Percentiles rank a stretch among this genome's conserved stretches.
phyloP scores from a whole-genome alignment of 2,113 vertebrate species.

The Motacilla tschutschensis region DNA sequence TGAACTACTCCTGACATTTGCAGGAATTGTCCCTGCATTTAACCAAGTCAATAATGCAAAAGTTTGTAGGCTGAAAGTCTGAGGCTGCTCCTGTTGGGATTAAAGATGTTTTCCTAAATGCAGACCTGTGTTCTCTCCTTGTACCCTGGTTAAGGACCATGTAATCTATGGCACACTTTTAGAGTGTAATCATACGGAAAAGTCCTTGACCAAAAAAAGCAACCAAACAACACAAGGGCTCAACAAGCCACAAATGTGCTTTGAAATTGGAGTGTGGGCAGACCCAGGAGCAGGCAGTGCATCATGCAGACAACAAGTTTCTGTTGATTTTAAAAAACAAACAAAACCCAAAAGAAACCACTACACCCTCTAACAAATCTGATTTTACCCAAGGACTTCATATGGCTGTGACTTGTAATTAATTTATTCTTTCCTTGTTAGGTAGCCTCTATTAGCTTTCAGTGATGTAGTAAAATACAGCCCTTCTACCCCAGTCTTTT shows the following conservation, averaged over 20 bases:
- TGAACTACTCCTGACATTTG: not conserved
- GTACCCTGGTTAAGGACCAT: conserved; percentile 13
- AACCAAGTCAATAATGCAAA: not conserved
- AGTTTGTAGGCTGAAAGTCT: not conserved
- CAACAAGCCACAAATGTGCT: conserved; percentile 25
- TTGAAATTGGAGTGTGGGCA: not conserved
- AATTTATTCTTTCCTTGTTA: not conserved
- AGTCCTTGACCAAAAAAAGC: not conserved
- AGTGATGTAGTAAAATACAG: not conserved
- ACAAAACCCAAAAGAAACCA: not conserved
- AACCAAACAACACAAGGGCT: not conserved
- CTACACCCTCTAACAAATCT: not conserved
- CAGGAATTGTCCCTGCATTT: not conserved
- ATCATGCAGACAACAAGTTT: not conserved
- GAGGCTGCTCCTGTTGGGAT: not conserved
- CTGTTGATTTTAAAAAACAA: not conserved
- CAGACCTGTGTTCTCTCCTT: conserved; percentile 8
- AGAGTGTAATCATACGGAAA: conserved; percentile 19
- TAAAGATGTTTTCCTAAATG: not conserved
- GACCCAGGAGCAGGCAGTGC: not conserved
- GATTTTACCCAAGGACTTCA: not conserved
- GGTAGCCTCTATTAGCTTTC: not conserved
- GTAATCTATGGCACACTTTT: conserved; percentile 36
- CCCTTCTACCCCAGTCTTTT: not conserved
- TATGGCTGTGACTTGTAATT: not conserved